These are phyloP conservation scores for Boulengeromyrus knoepffleri DNA, from an alignment of 2,113 vertebrate genomes.

Conservation along the genomic window DNA sequence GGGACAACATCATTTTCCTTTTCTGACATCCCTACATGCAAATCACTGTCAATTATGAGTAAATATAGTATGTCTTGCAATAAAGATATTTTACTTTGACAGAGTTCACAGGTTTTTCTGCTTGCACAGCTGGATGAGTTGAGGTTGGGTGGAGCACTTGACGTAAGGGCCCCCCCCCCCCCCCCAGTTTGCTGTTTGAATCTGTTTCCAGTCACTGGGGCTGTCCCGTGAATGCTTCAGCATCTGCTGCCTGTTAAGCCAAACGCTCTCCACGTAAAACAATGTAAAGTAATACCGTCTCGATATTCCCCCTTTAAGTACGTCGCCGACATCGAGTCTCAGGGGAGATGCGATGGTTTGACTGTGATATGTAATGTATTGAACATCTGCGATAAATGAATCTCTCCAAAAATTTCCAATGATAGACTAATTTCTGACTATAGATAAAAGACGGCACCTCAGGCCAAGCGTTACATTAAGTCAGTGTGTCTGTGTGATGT, in stretches of 20 bases:
- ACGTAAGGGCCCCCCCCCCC: not conserved
- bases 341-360: not conserved
- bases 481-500: not conserved
- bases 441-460: not conserved
- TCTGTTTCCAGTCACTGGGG: not conserved
- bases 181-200: not conserved
- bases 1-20: not conserved
- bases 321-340: not conserved
- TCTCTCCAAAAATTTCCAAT: not conserved
- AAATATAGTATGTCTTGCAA: not conserved
- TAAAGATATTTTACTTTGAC: not conserved
- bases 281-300: not conserved
- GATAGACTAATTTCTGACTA: not conserved
- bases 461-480: not conserved
- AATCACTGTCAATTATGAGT: not conserved
- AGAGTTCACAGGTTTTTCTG: not conserved
- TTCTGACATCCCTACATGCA: not conserved
- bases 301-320: not conserved
- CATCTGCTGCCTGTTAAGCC: not conserved
- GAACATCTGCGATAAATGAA: not conserved
- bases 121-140: not conserved
- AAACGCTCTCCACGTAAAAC: not conserved
- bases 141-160: not conserved
- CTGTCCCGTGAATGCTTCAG: not conserved
- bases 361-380: not conserved